Percentiles rank a stretch among this genome's conserved stretches.
Conservation (phyloP, 2,113 vertebrate species). For the Vidua chalybeata region DNA sequence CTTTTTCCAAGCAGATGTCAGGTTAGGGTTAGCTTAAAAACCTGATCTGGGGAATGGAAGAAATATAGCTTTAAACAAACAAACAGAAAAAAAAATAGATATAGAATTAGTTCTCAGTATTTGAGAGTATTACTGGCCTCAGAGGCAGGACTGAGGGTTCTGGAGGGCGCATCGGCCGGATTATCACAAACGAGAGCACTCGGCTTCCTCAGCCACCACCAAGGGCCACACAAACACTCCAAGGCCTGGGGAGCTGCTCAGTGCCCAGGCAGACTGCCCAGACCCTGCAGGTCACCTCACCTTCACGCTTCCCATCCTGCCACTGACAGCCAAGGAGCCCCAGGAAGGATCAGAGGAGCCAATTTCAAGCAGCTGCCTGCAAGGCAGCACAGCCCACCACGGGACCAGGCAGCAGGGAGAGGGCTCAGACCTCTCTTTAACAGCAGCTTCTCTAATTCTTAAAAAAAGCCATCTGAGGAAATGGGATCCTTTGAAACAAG, state of each 20-base stretch:
- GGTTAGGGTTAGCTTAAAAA: constrained; percentile 8
- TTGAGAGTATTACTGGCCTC: neutral
- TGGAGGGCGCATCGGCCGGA: neutral
- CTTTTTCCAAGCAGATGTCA: constrained; percentile 65
- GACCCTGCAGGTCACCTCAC: constrained; percentile 21
- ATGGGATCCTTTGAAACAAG: neutral
- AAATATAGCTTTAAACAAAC: neutral
- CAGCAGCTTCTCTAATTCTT: neutral
- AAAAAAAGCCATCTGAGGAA: neutral
- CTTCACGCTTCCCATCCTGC: neutral
- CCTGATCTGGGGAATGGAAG: constrained; percentile 55
- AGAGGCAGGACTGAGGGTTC: neutral
- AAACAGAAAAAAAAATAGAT: neutral
- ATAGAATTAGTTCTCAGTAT: neutral
- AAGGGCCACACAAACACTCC: neutral
- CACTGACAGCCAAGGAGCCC: neutral
- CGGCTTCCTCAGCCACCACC: neutral
- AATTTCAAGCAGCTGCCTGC: neutral
- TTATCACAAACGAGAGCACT: neutral
- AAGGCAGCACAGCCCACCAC: neutral
- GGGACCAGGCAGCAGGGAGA: neutral
- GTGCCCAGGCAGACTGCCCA: neutral
- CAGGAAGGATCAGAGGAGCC: neutral
- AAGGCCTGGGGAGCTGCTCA: neutral
- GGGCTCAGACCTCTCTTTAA: neutral